Base-by-base conservation (phyloP, 2,797 vertebrate genomes). In the Anguilla megastoma region DNA sequence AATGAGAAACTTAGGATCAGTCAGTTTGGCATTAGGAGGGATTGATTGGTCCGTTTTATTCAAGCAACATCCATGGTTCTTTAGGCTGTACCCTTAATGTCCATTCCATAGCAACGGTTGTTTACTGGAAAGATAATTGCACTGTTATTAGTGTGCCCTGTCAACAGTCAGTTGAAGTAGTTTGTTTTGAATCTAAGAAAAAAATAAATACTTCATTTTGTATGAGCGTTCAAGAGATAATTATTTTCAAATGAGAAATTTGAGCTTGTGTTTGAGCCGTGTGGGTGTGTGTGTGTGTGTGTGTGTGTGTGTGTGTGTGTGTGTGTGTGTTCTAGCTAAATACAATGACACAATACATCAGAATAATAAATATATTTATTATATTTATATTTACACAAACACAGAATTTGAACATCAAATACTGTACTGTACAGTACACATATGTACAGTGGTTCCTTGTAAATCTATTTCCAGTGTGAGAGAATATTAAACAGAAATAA, bases 311-410 rank as follows among this genome's bases (percentile, higher is more conserved):
- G 33, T 52, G 50, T 52, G 9, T 45, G 52, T 52, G 52, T n/a
- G n/a, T 5, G 3, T 56, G 83, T 50, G 14, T 16, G 60, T 86
- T 3, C 24, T 84, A 21, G 16, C 1, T 21, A 14, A 69, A n/a
- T 66, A n/a, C 12, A 48, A 10, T 24, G 21, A 86, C 84, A 76
- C 6, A 48, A 21, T 30, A 9, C 33, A 85, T 66, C 52, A 27
- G 48, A 48, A 36, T 76, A 69, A 88, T 88, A 88, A 86, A 0
- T 63, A 87, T 89, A 3, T 90, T 87, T 94, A 95, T 88, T 85
- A 6, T 91, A 93, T 93, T 93, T 92, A 86, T 90, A 89, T 88
- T 92, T 86, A 92, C 76, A 90, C n/a, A 9, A 74, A 80, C 89
- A 89, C 54, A 90, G 6, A 91, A 18, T 90, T 74, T 85, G 0